These are phyloP conservation scores for Paracentrotus lividus DNA, from an alignment of 53 echinoderm and acorn worm species.

Conservation along the genomic window DNA sequence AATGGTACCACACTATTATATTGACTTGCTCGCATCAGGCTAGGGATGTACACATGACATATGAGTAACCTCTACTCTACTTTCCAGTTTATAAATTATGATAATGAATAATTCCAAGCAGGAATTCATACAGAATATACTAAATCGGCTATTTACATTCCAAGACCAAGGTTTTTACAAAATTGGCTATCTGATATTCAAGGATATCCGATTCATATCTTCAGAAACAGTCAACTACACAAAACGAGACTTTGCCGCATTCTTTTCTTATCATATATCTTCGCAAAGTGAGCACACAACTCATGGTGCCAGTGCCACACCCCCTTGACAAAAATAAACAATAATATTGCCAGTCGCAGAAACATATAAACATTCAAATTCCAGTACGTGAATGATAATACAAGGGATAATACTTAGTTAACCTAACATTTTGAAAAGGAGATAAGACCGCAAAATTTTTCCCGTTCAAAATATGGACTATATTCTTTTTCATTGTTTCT, in stretches of 20 bases:
- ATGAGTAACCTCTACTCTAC: constrained; percentile 9
- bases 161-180: too few relatives aligned
- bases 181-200: too few relatives aligned
- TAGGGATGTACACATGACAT: neutral
- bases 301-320: neutral
- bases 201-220: neutral
- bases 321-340: constrained; percentile 28
- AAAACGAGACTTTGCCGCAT: neutral
- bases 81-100: neutral
- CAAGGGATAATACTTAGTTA: neutral
- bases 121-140: too few relatives aligned
- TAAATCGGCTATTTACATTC: too few relatives aligned
- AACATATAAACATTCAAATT: too few relatives aligned
- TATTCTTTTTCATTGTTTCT: neutral
- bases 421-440: too few relatives aligned
- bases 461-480: neutral
- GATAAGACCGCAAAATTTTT: neutral
- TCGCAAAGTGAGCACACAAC: neutral
- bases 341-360: neutral
- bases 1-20: constrained; percentile 30
- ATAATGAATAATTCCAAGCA: too few relatives aligned
- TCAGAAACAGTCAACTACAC: too few relatives aligned
- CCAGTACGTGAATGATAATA: too few relatives aligned
- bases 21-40: neutral
- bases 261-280: neutral